Percentiles rank a stretch among this genome's conserved stretches.
Evolutionary conservation across 2,797 vertebrate genomes (phyloP).

Genomic region (Cuniculus paca): DNA sequence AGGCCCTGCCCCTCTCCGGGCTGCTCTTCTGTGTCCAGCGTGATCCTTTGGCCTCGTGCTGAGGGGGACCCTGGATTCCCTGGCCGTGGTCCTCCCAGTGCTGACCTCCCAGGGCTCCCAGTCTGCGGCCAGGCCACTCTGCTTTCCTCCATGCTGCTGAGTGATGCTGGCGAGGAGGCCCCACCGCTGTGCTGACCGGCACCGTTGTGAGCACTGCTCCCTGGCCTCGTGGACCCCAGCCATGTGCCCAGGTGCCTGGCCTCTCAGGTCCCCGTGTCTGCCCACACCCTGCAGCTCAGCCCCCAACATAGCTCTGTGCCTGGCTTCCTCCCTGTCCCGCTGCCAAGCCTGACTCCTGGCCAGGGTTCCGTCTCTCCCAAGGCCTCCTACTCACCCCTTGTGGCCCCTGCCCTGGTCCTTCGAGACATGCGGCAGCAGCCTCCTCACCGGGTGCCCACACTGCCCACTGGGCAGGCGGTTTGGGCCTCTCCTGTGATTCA

Average conservation of each 20-base stretch:
- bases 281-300: fast-evolving
- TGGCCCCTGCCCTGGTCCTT: not conserved
- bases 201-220: too few relatives aligned
- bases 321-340: not conserved
- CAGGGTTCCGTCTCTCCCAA: not conserved
- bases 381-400: not conserved
- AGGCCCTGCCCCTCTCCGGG: too few relatives aligned
- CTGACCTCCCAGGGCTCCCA: too few relatives aligned
- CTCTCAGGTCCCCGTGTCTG: fast-evolving
- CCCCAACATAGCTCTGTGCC: not conserved
- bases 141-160: not conserved
- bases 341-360: not conserved
- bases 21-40: too few relatives aligned
- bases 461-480: not conserved
- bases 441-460: not conserved
- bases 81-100: fast-evolving
- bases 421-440: not conserved
- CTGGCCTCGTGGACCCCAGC: not conserved
- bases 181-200: not conserved
- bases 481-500: fast-evolving
- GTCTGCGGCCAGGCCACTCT: not conserved
- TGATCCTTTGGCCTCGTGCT: too few relatives aligned
- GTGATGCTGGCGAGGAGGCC: not conserved
- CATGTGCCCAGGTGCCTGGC: not conserved
- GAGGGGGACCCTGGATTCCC: too few relatives aligned